Evolutionary conservation across 1,140 invertebrate genomes (phyloP).

Genomic region (Nebria ingens): DNA sequence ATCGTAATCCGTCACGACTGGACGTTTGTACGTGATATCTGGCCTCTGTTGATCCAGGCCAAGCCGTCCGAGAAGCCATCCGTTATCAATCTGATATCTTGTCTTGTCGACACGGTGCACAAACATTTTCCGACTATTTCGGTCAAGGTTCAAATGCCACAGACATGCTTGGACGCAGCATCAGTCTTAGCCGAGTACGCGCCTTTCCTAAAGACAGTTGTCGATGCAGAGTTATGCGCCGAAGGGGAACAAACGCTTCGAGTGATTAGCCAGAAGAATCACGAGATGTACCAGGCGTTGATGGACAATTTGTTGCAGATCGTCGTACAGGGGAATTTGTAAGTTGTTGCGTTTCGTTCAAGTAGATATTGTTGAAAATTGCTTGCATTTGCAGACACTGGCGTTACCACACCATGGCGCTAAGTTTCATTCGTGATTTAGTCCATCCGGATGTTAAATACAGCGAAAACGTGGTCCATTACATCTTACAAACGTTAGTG

Average conservation of each 20-base stretch:
- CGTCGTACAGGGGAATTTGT: constrained; percentile 56
- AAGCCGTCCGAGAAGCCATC: constrained; percentile 72
- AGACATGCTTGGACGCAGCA: constrained; percentile 42
- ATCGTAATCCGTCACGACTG: constrained; percentile 65
- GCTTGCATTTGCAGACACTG: constrained; percentile 54
- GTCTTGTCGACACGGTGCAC: constrained; percentile 36
- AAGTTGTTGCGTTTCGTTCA: constrained; percentile 34
- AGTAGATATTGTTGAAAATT: neutral
- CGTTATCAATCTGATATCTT: constrained; percentile 63
- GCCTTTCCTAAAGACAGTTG: constrained; percentile 32
- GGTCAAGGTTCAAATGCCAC: constrained; percentile 44
- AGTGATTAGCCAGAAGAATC: constrained; percentile 36
- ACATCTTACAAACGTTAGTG: constrained; percentile 55
- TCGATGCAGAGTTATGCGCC: constrained; percentile 12
- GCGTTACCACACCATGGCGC: constrained; percentile 64
- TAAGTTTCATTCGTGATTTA: constrained; percentile 59
- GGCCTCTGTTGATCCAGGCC: constrained; percentile 62
- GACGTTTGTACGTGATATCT: constrained; percentile 55
- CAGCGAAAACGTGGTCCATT: constrained; percentile 49
- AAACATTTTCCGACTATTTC: constrained; percentile 47
- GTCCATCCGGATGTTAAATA: constrained; percentile 59
- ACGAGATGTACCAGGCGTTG: constrained; percentile 47
- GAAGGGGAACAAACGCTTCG: constrained; percentile 33
- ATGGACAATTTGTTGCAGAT: constrained; percentile 50
- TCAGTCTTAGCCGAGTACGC: no score